These are phyloP conservation scores for Polymixis lichenea DNA, from an alignment of 2,888 invertebrate genomes.

Conservation along the genomic window DNA sequence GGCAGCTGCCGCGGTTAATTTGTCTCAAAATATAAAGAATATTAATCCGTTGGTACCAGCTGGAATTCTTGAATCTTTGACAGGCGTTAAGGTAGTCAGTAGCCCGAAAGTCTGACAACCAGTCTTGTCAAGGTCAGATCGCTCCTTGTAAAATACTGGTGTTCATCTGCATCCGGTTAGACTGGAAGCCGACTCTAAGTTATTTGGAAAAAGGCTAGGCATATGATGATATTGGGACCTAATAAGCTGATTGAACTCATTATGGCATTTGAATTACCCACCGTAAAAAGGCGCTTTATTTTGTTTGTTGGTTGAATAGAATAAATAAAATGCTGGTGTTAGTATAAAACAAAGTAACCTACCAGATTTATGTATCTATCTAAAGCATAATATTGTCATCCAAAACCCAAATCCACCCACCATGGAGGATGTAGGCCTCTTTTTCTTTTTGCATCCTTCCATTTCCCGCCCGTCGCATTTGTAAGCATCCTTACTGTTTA, in stretches of 20 bases:
- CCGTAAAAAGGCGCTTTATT: conserved; percentile 5
- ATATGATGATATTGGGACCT: background rate
- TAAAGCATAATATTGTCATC: conserved; percentile 52
- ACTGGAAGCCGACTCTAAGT: no score
- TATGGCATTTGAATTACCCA: conserved; percentile 4
- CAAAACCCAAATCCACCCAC: conserved; percentile 44
- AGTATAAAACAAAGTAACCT: conserved; percentile 38
- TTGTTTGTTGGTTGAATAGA: background rate
- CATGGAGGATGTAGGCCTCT: conserved; percentile 54
- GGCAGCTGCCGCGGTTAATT: no score
- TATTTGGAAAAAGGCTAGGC: no score
- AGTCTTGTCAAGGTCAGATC: no score
- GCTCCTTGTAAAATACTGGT: no score
- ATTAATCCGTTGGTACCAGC: no score
- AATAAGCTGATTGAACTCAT: background rate
- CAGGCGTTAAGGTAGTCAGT: no score
- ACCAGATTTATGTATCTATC: conserved; percentile 37
- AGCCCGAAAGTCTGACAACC: no score
- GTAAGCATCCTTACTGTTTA: conserved; percentile 51
- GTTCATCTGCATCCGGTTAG: no score
- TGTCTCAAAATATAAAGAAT: no score
- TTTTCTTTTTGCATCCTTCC: conserved; percentile 29
- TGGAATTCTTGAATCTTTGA: no score
- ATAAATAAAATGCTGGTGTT: conserved; percentile 43
- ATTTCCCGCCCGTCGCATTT: conserved; percentile 46